phyloP scores from a whole-genome alignment of 2,113 vertebrate genomes.

The Cariama cristata region DNA sequence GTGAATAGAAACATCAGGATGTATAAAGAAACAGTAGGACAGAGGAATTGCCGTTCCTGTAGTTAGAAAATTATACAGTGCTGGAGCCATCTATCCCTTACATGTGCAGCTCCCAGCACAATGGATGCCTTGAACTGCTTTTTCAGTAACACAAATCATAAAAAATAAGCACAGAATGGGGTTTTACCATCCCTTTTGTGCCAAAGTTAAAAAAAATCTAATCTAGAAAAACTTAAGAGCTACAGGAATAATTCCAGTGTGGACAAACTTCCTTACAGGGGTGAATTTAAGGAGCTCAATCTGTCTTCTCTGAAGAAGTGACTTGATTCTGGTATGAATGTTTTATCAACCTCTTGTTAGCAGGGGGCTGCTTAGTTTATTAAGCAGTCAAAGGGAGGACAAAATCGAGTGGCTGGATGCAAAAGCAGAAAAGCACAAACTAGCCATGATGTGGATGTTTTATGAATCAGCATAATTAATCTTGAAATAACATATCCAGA shows the following conservation, averaged over 20 bases:
- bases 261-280: neutral
- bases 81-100: neutral
- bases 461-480: conserved; percentile 53
- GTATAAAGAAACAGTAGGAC: neutral
- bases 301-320: neutral
- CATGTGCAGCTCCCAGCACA: neutral
- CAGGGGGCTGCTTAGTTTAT: neutral
- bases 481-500: neutral
- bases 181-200: neutral
- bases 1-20: neutral
- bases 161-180: neutral
- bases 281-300: neutral
- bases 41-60: neutral
- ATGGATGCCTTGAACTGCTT: neutral
- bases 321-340: neutral
- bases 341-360: neutral
- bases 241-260: neutral
- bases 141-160: neutral
- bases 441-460: neutral
- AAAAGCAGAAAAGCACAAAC: neutral
- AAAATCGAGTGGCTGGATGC: neutral
- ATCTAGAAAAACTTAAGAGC: neutral
- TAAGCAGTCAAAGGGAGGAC: neutral
- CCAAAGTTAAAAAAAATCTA: neutral
- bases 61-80: neutral